Conservation (phyloP, 2,113 vertebrate genomes). For the Galemys pyrenaicus region DNA sequence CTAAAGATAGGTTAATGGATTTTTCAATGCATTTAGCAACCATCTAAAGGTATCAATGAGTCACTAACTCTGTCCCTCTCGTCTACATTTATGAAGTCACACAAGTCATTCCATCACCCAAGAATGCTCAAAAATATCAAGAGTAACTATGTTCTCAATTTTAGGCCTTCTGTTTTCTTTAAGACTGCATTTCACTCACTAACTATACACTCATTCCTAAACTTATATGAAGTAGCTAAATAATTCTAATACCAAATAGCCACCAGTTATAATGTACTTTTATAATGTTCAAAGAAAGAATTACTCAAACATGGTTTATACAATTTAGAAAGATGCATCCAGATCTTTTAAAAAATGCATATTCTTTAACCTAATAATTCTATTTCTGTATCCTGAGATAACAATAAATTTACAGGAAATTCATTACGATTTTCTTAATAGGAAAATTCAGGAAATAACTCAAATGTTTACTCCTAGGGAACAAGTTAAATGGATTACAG, state of each 20-base stretch:
- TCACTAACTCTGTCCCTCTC: not conserved
- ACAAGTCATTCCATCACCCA: not conserved
- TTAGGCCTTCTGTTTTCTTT: not conserved
- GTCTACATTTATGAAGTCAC: not conserved
- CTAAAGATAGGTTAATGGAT: not conserved
- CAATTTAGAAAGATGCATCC: constrained; percentile 26
- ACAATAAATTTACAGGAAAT: constrained; percentile 6
- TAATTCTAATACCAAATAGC: constrained; percentile 9
- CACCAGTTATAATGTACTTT: not conserved
- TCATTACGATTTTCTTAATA: constrained; percentile 14
- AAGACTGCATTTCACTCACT: not conserved
- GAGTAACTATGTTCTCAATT: not conserved
- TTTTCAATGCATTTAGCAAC: not conserved
- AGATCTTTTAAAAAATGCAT: not conserved
- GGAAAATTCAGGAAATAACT: constrained; percentile 28
- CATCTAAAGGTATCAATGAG: not conserved
- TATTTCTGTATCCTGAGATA: constrained; percentile 26
- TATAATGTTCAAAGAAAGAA: constrained; percentile 35
- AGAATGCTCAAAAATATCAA: not conserved
- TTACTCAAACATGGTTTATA: not conserved
- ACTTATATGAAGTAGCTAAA: not conserved
- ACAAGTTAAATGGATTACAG: not conserved
- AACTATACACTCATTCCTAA: constrained; percentile 1
- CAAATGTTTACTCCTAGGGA: not conserved
- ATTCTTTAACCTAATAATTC: not conserved